phyloP scores from a whole-genome alignment of 2,113 vertebrate species.

The Paratilapia polleni region DNA sequence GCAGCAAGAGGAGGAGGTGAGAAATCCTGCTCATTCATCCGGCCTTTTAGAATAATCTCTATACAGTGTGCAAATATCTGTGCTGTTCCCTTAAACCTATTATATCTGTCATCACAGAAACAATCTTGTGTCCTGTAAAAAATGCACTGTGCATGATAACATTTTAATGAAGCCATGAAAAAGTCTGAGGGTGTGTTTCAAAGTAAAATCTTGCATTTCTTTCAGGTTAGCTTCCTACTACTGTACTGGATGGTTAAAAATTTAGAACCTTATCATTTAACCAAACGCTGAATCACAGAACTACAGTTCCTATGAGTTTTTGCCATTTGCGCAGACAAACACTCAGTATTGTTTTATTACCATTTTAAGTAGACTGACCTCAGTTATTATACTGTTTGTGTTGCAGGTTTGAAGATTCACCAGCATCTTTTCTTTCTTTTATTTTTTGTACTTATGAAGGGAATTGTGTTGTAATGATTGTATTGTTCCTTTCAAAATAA shows the following conservation, averaged over 20 bases:
- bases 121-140: neutral
- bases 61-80: neutral
- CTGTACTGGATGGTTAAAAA: neutral
- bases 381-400: neutral
- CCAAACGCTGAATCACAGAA: neutral
- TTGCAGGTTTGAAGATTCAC: slow-evolving; percentile 18
- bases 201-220: neutral
- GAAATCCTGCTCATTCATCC: neutral
- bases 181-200: neutral
- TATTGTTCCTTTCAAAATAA: neutral
- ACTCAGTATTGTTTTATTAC: too few species aligned
- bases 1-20: slow-evolving; percentile 15
- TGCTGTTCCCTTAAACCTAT: neutral
- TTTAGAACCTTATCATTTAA: neutral
- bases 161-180: neutral
- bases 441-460: neutral
- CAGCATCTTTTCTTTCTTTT: neutral
- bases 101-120: neutral
- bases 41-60: neutral
- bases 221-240: neutral
- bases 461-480: neutral
- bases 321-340: neutral
- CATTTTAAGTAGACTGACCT: neutral
- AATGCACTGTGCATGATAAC: neutral
- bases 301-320: neutral